A percentile compares a stretch with the other conserved stretches of the same genome.
Conservation (phyloP, 2,113 vertebrate genomes). For the Pagrus major region DNA sequence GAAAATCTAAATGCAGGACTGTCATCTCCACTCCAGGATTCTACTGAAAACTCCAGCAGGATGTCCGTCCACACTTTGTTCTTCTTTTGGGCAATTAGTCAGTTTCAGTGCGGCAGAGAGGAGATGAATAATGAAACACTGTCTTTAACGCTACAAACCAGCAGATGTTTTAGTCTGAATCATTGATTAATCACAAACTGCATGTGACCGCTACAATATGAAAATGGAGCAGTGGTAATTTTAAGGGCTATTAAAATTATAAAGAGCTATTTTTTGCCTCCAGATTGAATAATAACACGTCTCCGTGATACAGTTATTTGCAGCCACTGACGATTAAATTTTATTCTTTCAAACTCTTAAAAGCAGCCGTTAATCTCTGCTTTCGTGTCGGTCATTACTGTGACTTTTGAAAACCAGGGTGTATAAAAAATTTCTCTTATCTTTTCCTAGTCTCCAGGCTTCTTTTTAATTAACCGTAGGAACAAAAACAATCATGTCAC, state of each 20-base stretch:
- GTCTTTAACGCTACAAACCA: slow-evolving; percentile 45
- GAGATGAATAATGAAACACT: slow-evolving; percentile 59
- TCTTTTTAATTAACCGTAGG: background rate
- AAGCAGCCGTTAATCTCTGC: slow-evolving; percentile 37
- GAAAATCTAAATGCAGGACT: slow-evolving; percentile 51
- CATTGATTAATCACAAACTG: slow-evolving; percentile 48
- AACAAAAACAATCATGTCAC: background rate
- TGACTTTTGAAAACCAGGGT: slow-evolving; percentile 14
- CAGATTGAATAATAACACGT: slow-evolving; percentile 29
- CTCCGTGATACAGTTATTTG: slow-evolving; percentile 16
- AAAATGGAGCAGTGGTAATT: slow-evolving; percentile 35
- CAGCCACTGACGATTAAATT: background rate
- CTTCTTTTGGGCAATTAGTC: slow-evolving; percentile 61
- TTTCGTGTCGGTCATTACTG: slow-evolving; percentile 23
- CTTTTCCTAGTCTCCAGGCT: background rate
- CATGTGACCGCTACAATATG: background rate
- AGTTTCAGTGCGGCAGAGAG: slow-evolving; percentile 27
- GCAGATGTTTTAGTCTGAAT: slow-evolving; percentile 34
- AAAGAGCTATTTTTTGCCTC: slow-evolving; percentile 7
- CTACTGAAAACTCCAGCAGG: slow-evolving; percentile 33
- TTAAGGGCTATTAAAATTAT: slow-evolving; percentile 24
- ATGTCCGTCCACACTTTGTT: slow-evolving; percentile 30
- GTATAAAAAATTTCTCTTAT: background rate
- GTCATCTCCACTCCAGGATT: slow-evolving; percentile 41
- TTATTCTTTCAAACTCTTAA: slow-evolving; percentile 13